These are phyloP conservation scores for Synodontis membranacea DNA, from an alignment of 2,113 vertebrate species.

Conservation along the genomic window DNA sequence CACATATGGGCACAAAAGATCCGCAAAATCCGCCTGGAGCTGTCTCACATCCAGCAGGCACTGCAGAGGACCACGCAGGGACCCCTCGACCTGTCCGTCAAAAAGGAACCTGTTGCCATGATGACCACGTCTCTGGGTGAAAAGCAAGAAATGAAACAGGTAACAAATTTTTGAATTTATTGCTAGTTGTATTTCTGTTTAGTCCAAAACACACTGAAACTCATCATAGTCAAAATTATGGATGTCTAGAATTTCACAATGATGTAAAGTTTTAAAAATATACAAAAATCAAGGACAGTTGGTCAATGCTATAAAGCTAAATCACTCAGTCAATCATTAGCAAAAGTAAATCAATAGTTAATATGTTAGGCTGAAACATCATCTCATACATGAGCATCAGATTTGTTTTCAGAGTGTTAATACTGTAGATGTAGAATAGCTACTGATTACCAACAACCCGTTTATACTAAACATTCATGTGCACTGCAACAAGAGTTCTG, in stretches of 20 bases:
- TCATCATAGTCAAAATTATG: neutral
- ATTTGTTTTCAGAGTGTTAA: neutral
- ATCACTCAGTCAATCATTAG: neutral
- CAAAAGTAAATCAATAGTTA: neutral
- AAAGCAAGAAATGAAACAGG: constrained; percentile 44
- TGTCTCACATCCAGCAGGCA: constrained; percentile 87
- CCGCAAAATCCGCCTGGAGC: constrained; percentile 87
- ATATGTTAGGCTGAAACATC: too few species aligned
- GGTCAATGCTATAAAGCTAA: neutral
- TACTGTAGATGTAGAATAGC: neutral
- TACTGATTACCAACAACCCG: neutral
- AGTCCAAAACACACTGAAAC: neutral
- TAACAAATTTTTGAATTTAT: neutral
- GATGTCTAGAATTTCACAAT: neutral
- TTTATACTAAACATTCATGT: neutral
- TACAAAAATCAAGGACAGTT: neutral
- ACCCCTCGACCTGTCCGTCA: constrained; percentile 90
- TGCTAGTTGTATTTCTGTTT: neutral
- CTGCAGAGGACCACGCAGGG: constrained; percentile 80
- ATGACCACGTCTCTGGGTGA: constrained; percentile 49
- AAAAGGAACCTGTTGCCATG: constrained; percentile 62
- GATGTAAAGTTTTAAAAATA: neutral
- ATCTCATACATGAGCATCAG: neutral
- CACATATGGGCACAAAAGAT: constrained; percentile 83
- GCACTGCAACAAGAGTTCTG: neutral